Base-by-base conservation (phyloP, 1,140 invertebrate species). In the Hesperophylax magnus region DNA sequence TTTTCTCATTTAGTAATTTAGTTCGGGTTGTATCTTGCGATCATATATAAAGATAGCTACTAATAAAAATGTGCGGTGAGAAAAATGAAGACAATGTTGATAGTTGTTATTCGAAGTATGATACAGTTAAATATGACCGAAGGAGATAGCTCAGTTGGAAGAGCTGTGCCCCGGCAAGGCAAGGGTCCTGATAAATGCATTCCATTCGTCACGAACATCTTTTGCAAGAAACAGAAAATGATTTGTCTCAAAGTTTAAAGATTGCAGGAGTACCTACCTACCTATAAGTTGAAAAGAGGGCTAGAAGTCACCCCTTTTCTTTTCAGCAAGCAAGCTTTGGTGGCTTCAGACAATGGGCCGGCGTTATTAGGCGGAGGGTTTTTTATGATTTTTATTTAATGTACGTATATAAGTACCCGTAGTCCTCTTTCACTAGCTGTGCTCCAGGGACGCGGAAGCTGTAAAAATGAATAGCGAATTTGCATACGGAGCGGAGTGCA, bases 361-460 rank as follows among this genome's bases (percentile, higher is more conserved):
- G 71, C 65, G 77, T 76, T 75, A 75, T 80, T 80, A 80, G 47
- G 47, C 39, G 77, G 63, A 58, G 53, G 52, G 20, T 34, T 54
- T 81, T 84, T 84, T 84, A 81, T 84, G 82, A 81, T 81, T 81
- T 84, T 84, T 81, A 81, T 84, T 81, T 81, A 84, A 84, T 84
- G 81, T 31, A 76, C 79, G 31, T 80, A 77, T 20, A 52, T 34
- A 65, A 82, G 77, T 78, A 56, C 69, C 81, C n/a, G 58, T 39
- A 76, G 71, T 75, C 63, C 77, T 74, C 27, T 53, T 61, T 27
- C 54, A 9, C 18, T 47, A 34, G 58, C 56, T 76, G 72, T 22
- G 72, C 72, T 76, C 72, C 54, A 61, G 72, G 72, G 72, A 39
- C 2, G 18, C 15, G 18, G 77, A 56, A 69, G 63, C 63, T 65